These are phyloP conservation scores for Conus canariensis DNA, from an alignment of 2,888 invertebrate genomes.

Conservation along the genomic window DNA sequence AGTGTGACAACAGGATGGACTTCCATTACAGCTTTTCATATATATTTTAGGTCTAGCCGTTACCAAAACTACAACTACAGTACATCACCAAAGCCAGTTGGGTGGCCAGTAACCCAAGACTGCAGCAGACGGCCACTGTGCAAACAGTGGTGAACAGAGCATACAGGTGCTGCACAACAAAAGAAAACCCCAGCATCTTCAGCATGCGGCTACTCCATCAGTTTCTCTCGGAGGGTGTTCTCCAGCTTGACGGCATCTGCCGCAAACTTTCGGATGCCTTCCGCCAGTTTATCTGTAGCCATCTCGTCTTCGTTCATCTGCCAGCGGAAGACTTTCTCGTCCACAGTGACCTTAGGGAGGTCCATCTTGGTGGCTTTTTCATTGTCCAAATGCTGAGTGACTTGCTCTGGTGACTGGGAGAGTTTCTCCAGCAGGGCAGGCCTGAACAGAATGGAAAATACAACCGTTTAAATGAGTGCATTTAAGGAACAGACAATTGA, in stretches of 20 bases:
- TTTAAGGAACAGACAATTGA: no score
- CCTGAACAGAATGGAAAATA: slow-evolving; percentile 58
- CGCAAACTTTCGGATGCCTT: slow-evolving; percentile 98
- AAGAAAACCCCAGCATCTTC: no score
- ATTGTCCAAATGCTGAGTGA: slow-evolving; percentile 76
- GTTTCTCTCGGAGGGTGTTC: slow-evolving; percentile 70
- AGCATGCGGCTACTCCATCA: slow-evolving; percentile 40
- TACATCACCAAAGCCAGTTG: no score
- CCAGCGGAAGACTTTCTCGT: slow-evolving; percentile 95
- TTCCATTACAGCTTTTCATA: no score
- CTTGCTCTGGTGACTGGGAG: slow-evolving; percentile 85
- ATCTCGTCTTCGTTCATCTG: slow-evolving; percentile 98
- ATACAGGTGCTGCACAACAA: no score
- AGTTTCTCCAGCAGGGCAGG: slow-evolving; percentile 86
- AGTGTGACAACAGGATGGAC: no score
- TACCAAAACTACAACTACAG: no score
- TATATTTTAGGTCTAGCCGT: no score
- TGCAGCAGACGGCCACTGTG: no score
- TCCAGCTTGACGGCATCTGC: slow-evolving; percentile 92
- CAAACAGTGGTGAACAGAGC: no score
- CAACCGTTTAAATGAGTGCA: no score
- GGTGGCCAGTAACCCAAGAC: no score
- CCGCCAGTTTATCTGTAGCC: slow-evolving; percentile 97
- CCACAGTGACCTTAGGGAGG: slow-evolving; percentile 88
- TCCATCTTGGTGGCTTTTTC: slow-evolving; percentile 84